phyloP scores from a whole-genome alignment of 2,888 invertebrate species.

The Cylloceria caligata region DNA sequence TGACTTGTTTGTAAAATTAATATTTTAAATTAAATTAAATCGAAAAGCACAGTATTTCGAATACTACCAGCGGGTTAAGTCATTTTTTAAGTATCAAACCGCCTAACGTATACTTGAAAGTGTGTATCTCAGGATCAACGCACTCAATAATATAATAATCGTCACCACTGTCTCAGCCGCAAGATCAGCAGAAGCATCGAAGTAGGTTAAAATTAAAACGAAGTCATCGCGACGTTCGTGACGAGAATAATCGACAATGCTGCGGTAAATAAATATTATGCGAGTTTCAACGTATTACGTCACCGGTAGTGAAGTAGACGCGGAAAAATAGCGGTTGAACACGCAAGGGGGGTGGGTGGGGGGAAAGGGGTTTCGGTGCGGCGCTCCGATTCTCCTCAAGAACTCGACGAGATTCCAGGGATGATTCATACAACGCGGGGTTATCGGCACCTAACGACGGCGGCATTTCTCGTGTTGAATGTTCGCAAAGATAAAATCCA shows the following conservation, averaged over 20 bases:
- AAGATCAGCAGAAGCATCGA: neutral
- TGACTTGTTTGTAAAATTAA: too few relatives aligned
- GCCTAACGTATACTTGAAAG: too few relatives aligned
- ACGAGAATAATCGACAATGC: slow-evolving; percentile 22
- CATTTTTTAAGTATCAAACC: too few relatives aligned
- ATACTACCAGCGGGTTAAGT: too few relatives aligned
- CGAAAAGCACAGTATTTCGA: too few relatives aligned
- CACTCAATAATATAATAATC: neutral
- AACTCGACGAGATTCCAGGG: slow-evolving; percentile 35
- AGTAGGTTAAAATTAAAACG: neutral
- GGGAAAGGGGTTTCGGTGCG: neutral
- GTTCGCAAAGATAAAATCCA: neutral
- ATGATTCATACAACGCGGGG: slow-evolving; percentile 40
- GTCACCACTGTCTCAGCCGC: neutral
- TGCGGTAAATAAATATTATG: slow-evolving; percentile 38
- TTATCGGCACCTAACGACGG: slow-evolving; percentile 10
- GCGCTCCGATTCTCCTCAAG: slow-evolving; percentile 24
- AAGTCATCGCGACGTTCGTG: slow-evolving; percentile 14
- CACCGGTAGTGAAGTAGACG: slow-evolving; percentile 19
- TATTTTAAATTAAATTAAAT: too few relatives aligned
- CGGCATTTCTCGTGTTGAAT: slow-evolving; percentile 6
- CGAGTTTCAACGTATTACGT: slow-evolving; percentile 15
- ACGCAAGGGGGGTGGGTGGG: neutral
- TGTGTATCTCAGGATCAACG: too few relatives aligned
- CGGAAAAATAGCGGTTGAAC: neutral